These are phyloP conservation scores for Antechinus stuartii DNA, from an alignment of 2,113 vertebrate species.

Conservation along the genomic window DNA sequence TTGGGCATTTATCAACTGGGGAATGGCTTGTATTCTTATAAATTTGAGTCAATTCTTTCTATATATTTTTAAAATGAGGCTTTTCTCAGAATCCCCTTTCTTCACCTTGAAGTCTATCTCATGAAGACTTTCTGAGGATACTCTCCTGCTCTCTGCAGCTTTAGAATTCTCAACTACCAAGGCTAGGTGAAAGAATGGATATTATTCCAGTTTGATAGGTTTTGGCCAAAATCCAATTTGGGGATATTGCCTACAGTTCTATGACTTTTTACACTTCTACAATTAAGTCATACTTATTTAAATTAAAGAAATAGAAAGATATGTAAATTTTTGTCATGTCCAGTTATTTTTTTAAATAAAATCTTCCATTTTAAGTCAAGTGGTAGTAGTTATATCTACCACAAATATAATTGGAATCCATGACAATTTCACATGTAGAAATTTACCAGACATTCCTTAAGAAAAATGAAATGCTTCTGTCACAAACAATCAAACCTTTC, in stretches of 20 bases:
- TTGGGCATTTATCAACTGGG: too few relatives aligned
- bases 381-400: not conserved
- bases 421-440: not conserved
- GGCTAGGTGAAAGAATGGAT: not conserved
- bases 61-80: too few relatives aligned
- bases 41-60: too few relatives aligned
- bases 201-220: not conserved
- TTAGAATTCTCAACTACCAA: not conserved
- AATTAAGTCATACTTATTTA: not conserved
- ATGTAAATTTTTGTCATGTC: not conserved
- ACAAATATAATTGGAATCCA: not conserved
- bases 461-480: not conserved
- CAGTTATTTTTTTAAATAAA: not conserved
- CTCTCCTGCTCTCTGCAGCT: not conserved
- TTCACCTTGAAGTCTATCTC: not conserved
- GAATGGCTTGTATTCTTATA: too few relatives aligned
- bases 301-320: not conserved
- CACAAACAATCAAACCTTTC: not conserved
- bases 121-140: not conserved
- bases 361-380: not conserved
- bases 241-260: not conserved
- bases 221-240: not conserved
- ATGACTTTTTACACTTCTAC: not conserved
- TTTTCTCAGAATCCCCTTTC: not conserved
- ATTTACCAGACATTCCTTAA: not conserved